phyloP scores from a whole-genome alignment of 2,888 invertebrate genomes.

The Gari tellinella region DNA sequence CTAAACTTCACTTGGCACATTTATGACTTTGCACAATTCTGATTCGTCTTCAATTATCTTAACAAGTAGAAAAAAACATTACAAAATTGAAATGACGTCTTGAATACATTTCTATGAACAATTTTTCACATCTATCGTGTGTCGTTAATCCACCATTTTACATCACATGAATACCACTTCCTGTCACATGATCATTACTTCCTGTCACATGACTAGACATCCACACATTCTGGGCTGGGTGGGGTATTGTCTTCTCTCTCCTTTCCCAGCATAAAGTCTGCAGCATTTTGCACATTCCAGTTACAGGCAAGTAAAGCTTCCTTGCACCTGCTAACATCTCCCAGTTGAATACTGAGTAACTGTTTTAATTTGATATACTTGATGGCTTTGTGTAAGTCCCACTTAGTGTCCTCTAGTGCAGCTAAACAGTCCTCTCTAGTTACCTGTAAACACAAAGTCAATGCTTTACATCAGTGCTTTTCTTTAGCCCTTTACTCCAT shows the following conservation, averaged over 20 bases:
- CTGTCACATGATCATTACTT: too few species aligned
- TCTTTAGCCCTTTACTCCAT: too few species aligned
- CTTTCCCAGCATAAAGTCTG: slow-evolving; percentile 86
- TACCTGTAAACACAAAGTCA: slow-evolving; percentile 73
- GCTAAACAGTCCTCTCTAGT: slow-evolving; percentile 90
- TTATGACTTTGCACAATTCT: too few species aligned
- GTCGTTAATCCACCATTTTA: too few species aligned
- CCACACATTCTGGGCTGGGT: slow-evolving; percentile 76
- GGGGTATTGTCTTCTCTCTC: slow-evolving; percentile 55
- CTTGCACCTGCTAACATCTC: slow-evolving; percentile 82
- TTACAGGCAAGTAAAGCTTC: slow-evolving; percentile 87
- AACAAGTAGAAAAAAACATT: too few species aligned
- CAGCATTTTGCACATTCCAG: slow-evolving; percentile 90
- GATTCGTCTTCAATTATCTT: too few species aligned
- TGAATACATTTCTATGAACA: too few species aligned
- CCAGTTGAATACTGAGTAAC: slow-evolving; percentile 81
- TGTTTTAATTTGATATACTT: slow-evolving; percentile 90
- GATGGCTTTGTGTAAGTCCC: slow-evolving; percentile 95
- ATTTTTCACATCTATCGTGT: too few species aligned
- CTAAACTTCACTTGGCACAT: too few species aligned
- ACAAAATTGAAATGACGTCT: too few species aligned
- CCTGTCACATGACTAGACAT: slow-evolving; percentile 61
- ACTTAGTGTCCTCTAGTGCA: slow-evolving; percentile 92
- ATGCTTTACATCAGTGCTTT: too few species aligned
- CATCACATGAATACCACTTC: too few species aligned